phyloP scores from a whole-genome alignment of 2,888 invertebrate species.

The Tuberolachnus salignus region DNA sequence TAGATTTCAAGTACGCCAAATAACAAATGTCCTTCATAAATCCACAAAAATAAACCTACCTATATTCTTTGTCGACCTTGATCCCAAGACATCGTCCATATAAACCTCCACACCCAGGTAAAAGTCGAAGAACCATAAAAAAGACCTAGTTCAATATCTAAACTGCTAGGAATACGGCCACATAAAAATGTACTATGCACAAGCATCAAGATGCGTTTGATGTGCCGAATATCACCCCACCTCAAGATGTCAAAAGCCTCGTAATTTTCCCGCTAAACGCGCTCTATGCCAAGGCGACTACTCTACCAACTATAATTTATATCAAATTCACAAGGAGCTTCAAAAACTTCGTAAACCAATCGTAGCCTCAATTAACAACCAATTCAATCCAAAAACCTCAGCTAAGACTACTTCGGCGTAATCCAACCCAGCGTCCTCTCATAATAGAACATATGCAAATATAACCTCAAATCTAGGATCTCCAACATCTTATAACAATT shows the following conservation, averaged over 20 bases:
- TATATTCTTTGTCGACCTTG: constrained; percentile 28
- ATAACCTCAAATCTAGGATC: too few relatives aligned
- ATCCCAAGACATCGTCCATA: constrained; percentile 18
- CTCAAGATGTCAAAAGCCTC: background rate
- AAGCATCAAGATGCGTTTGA: constrained; percentile 2
- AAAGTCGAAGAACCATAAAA: constrained; percentile 22
- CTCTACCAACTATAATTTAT: background rate
- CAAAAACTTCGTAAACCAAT: background rate
- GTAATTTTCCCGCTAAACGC: constrained; percentile 18
- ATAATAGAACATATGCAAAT: too few relatives aligned
- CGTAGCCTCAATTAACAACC: too few relatives aligned
- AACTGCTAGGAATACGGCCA: constrained; percentile 21
- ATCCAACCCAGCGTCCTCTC: too few relatives aligned
- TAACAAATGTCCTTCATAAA: constrained; percentile 9
- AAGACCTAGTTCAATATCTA: background rate
- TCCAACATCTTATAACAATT: too few relatives aligned
- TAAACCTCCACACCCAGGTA: constrained; percentile 10
- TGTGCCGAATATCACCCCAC: constrained; percentile 24
- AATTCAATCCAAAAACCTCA: too few relatives aligned
- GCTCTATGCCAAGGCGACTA: background rate
- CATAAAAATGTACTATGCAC: constrained; percentile 11
- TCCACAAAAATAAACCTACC: background rate
- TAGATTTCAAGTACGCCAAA: constrained; percentile 9
- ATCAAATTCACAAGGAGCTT: too few relatives aligned
- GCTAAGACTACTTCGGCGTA: too few relatives aligned